Conservation (phyloP, 2,888 invertebrate genomes). For the Metellina segmentata region DNA sequence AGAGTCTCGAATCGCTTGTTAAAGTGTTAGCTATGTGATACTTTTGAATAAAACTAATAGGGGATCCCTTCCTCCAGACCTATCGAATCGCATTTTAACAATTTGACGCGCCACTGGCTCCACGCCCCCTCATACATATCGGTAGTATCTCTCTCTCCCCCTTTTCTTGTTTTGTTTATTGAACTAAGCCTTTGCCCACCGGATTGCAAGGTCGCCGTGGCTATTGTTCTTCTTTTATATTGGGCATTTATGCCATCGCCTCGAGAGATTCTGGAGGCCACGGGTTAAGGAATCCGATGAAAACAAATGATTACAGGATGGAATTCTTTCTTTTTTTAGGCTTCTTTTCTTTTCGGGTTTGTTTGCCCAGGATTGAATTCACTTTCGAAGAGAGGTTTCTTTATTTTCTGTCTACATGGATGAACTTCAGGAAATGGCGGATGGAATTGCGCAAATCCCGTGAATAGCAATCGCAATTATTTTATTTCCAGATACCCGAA, state of each 20-base stretch:
- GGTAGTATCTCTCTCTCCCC: not conserved
- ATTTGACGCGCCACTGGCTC: not conserved
- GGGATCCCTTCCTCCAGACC: no score
- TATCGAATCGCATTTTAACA: not conserved
- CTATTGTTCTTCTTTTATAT: not conserved
- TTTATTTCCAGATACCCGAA: not conserved
- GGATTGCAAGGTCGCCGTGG: not conserved
- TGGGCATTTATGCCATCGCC: not conserved
- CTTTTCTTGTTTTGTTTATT: not conserved
- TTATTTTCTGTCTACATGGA: not conserved
- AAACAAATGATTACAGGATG: conserved; percentile 8
- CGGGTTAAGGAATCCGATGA: conserved; percentile 55
- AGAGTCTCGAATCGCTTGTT: no score
- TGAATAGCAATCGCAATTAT: not conserved
- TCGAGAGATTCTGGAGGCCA: conserved; percentile 18
- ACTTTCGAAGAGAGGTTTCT: not conserved
- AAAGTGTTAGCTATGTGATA: not conserved
- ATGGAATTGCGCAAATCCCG: not conserved
- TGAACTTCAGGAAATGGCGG: not conserved
- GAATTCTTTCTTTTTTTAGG: not conserved
- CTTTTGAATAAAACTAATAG: not conserved
- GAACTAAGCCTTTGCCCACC: not conserved
- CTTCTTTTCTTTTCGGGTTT: not conserved
- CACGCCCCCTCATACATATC: not conserved
- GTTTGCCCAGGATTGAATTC: not conserved